Evolutionary conservation across 2,888 invertebrate species (phyloP), one percentile per base, ranked within the genome.

Genomic region (Malthinus flaveolus): DNA sequence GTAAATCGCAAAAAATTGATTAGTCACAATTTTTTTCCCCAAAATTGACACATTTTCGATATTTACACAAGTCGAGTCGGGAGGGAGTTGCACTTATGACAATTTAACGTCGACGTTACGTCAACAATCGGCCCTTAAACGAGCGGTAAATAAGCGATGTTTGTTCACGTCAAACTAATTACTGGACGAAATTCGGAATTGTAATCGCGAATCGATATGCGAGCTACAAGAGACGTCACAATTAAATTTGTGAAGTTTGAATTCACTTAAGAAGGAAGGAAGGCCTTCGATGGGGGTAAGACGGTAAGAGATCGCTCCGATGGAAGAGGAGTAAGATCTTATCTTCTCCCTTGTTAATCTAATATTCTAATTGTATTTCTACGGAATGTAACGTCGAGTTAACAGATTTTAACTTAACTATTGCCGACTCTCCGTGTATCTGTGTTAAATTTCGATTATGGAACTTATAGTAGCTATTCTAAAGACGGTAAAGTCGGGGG

Each of bases 301-400:
- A n/a, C n/a, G n/a, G 67, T 66, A 65, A 68, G 63, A 65, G 65
- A 71, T 67, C 69, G 69, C 67, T 67, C 5, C 5, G 23, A 3
- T 23, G 23, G 23, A 5, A 23, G 23, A 23, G 23, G 73, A 74
- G 67, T 15, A 42, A 70, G 74, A 75, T 75, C 72, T 73, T 75
- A 75, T 74, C 75, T 23, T 23, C 70, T 63, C 66, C 60, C 59
- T 67, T 72, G 73, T 77, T 79, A 79, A 79, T 79, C 78, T 79
- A 79, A 79, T 79, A 79, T 79, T 79, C 78, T 79, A 79, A 79
- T 79, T 79, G 78, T 78, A 78, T 79, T 23, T 78, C 76, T 73
- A 69, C 70, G 78, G 77, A 78, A 78, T 77, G 78, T 74, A 76
- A 74, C 77, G 73, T 78, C 75, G 76, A 78, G 78, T 79, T 79